Conservation (phyloP, 2,888 invertebrate genomes). For the Pharmacophagus antenor region DNA sequence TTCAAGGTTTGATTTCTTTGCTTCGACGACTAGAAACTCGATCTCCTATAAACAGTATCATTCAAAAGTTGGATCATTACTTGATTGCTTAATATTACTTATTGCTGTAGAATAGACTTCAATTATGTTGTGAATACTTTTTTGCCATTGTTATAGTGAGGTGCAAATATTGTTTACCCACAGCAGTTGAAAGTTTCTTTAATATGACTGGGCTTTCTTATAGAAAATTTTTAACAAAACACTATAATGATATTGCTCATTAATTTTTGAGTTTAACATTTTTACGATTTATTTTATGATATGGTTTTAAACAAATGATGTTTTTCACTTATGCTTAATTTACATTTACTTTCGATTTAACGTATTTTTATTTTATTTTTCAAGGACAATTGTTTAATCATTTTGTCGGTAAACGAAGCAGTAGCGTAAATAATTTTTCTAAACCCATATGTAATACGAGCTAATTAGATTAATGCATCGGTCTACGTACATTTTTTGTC, state of each 20-base stretch:
- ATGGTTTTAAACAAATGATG: too few species aligned
- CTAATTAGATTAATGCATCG: not conserved
- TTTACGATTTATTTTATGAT: too few species aligned
- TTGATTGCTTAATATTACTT: not conserved
- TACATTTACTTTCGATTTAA: not conserved
- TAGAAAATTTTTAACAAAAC: too few species aligned
- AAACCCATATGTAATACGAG: not conserved
- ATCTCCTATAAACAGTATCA: slow-evolving; percentile 83
- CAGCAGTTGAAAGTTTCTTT: too few species aligned
- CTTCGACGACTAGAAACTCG: slow-evolving; percentile 95
- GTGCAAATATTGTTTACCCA: too few species aligned
- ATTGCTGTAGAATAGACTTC: too few species aligned
- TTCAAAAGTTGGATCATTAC: not conserved
- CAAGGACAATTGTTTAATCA: too few species aligned
- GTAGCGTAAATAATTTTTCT: not conserved
- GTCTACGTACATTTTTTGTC: not conserved
- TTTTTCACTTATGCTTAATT: not conserved
- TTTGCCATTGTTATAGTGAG: too few species aligned
- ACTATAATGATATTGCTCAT: too few species aligned
- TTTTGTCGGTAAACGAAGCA: not conserved
- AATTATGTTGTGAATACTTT: too few species aligned
- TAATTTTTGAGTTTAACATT: too few species aligned
- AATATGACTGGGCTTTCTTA: too few species aligned
- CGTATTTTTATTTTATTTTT: not conserved
- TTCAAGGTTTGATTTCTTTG: slow-evolving; percentile 94